These are phyloP conservation scores for Eupsilia transversa DNA, from an alignment of 2,888 invertebrate species.

Conservation along the genomic window DNA sequence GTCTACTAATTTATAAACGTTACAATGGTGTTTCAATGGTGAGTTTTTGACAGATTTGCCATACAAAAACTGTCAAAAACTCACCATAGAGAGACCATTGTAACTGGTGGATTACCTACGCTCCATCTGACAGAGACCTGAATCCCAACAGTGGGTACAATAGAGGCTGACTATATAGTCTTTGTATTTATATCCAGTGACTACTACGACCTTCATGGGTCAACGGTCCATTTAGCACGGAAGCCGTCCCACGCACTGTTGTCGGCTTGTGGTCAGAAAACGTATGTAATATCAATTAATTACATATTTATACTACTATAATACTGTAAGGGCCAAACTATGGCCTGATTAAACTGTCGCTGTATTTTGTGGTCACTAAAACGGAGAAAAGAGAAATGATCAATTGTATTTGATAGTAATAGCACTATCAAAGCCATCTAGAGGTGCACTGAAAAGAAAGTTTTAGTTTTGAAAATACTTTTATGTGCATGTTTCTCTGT, in stretches of 20 bases:
- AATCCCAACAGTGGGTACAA: background rate
- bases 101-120: background rate
- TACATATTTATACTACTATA: background rate
- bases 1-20: too few species aligned
- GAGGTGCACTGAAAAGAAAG: background rate
- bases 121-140: background rate
- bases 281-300: background rate
- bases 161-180: background rate
- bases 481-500: too few species aligned
- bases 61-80: too few species aligned
- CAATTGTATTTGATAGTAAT: background rate
- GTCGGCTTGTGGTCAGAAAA: background rate
- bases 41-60: too few species aligned
- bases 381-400: background rate
- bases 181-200: background rate
- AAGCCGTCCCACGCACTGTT: constrained; percentile 38
- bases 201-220: constrained; percentile 39
- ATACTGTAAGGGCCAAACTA: background rate
- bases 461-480: background rate
- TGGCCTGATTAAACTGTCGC: background rate
- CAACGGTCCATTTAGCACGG: constrained; percentile 35
- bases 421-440: constrained; percentile 20
- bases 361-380: background rate
- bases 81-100: too few species aligned
- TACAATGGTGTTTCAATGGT: too few species aligned